Evolutionary conservation across 2,113 vertebrate genomes (phyloP), one percentile per base, ranked within the genome.

Genomic region (Lichenostomus cassidix): DNA sequence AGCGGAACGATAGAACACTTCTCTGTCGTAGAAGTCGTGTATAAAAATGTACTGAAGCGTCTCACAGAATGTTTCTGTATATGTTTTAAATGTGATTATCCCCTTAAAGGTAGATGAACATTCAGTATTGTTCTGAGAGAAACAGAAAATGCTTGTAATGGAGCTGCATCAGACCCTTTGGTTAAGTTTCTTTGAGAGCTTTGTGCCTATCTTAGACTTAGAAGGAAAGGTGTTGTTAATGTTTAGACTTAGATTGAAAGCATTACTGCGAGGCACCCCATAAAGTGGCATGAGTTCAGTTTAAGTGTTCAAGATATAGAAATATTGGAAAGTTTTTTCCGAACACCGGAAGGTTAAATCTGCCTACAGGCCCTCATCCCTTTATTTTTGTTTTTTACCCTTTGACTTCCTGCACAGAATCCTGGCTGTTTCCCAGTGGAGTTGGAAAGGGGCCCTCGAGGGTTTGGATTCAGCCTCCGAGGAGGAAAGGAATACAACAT

Each of bases 401-500:
- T 52, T n/a, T 80, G 46, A 4, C 46, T 96, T 81, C 44, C 77
- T 15, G 3, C 37, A 5, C 75, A 98, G 98, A 98, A 96, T 92
- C 83, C 96, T 28, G 98, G 99, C 67, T 99, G 98, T 89, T 99
- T 98, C 47, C 98, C 98, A 5, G 99, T 99, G 37, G 99, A 99
- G 97, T 87, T 99, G 98, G 99, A 99, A 78, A 98, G 99, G 77
- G 99, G 99, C 50, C 97, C 98, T 81, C 98, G 99, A 5, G 99
- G 99, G 47, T 99, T 99, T 41, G 99, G 99, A 56, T 99, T 99
- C 98, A 99, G 99, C 86, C 98, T 99, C 42, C 98, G 99, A 14
- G 99, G 99, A 49, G 99, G 99, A 22, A 99, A 99, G 94, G 99
- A 99, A 70, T 99, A 99, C 92, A 99, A 99, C 97, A 99, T 99